Base-by-base conservation (phyloP, 2,797 vertebrate genomes). In the Mus spretus region DNA sequence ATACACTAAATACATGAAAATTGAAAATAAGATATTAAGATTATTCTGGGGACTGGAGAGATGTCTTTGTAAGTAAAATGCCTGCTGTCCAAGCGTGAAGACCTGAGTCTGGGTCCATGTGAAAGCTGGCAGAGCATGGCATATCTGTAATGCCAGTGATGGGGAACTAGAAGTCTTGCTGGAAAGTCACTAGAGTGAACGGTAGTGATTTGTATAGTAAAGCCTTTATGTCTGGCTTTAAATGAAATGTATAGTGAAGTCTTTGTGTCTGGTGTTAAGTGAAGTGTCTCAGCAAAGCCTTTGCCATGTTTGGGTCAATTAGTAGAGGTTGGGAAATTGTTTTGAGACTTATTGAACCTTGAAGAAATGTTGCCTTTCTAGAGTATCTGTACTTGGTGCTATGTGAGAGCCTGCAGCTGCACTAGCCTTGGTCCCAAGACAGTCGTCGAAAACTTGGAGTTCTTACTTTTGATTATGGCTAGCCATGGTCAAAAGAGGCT, bases 11-110 rank as follows among this genome's bases (percentile, higher is more conserved):
- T 83, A 83, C 6, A 44, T 19, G 10, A 12, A 94, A 78, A 61
- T 63, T 79, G 59, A 91, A 74, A 93, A 75, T 53, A 34, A n/a
- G 13, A 4, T 40, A 57, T 90, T 65, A 77, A 86, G 86, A 91
- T 72, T 89, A 37, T 17, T 65, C 55, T 65, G 34, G 80, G 61
- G 44, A 50, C 11, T 50, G 7, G 28, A 31, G 19, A 50, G 59
- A 67, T 22, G 44, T 5, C 11, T 65, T 40, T 65, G 44, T 67
- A 34, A 4, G 5, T 50, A 67, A 67, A 50, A 19, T 15, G 12
- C 44, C 24, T n/a, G 19, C 31, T 50, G 19, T 70, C 3, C 12
- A 85, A 53, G 28, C 28, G 34, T 47, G 24, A 84, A 11, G 44
- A 50, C 44, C 44, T 53, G 31, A 67, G 44, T n/a, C 28, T 20